These are phyloP conservation scores for Pitta sordida DNA, from an alignment of 2,113 vertebrate species.

Conservation along the genomic window DNA sequence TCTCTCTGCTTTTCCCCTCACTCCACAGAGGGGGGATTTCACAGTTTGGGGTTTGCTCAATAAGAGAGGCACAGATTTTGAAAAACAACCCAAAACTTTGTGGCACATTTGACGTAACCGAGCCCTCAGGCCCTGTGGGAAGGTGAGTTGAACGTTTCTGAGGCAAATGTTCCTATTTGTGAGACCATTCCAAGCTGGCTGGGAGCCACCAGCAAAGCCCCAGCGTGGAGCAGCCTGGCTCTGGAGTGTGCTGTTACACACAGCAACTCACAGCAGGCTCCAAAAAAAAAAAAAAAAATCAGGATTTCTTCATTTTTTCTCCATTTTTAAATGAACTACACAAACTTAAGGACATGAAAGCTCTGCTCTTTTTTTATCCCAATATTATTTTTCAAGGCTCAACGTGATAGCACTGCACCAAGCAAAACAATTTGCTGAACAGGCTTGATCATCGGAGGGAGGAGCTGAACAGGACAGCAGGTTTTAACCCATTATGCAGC, in stretches of 20 bases:
- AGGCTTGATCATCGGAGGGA: background rate
- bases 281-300: background rate
- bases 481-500: background rate
- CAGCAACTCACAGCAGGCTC: background rate
- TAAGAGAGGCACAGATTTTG: rapidly evolving
- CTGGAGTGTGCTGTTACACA: rapidly evolving
- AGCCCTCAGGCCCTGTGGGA: rapidly evolving
- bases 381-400: background rate
- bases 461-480: background rate
- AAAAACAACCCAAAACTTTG: background rate
- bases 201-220: background rate
- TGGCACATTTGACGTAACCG: background rate
- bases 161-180: background rate
- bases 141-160: background rate
- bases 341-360: background rate
- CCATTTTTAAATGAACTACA: background rate
- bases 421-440: background rate
- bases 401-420: rapidly evolving
- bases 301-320: background rate
- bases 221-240: background rate
- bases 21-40: background rate
- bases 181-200: background rate
- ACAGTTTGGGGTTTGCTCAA: rapidly evolving
- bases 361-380: background rate
- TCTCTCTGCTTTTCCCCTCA: rapidly evolving